Base-by-base conservation (phyloP, 1,140 invertebrate genomes). In the Drosophila nigromelanica region DNA sequence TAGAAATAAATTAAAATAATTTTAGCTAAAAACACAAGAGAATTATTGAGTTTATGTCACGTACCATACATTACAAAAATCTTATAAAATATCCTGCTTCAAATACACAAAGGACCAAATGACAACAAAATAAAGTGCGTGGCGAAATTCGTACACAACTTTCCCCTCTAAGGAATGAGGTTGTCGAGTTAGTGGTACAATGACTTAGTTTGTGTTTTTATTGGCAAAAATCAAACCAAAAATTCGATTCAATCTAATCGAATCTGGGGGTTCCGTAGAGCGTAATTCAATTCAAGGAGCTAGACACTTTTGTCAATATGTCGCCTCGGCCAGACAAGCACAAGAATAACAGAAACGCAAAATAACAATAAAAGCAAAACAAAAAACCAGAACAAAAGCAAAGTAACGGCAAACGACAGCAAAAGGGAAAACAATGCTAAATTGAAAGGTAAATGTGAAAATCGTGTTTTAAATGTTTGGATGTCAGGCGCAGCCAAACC, bases 361-460 rank as follows among this genome's bases (percentile, higher is more conserved):
- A 48, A 11, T 2, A 33, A 35, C 15, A 51, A 30, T 6, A 40
- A 15, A 30, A 7, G 35, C 12, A 61, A 68, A n/a, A 43, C 2
- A 24, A 4, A 40, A 12, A 27, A 52, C 24, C 51, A 47, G 4
- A 40, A 37, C 33, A 59, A 12, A 14, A 30, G 15, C 12, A 43
- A 39, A 43, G 39, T 62, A n/a, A 10, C 39, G 4, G 8, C 30
- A 45, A 52, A 11, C 3, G 27, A 24, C 24, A 11, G 39, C 43
- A 48, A 50, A 40, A 66, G 64, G 61, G 47, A 85, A 83, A 80
- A 63, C 71, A 82, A 79, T 73, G 76, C 43, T 61, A 73, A 85
- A 83, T 85, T 83, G 80, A 80, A 76, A 83, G 74, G 77, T 80
- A 85, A 83, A 83, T 83, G 80, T 73, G 80, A 83, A 83, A 83